Percentiles rank a stretch among this genome's conserved stretches.
phyloP scores from a whole-genome alignment of 2,888 invertebrate genomes.

The Cryptocephalus primarius region DNA sequence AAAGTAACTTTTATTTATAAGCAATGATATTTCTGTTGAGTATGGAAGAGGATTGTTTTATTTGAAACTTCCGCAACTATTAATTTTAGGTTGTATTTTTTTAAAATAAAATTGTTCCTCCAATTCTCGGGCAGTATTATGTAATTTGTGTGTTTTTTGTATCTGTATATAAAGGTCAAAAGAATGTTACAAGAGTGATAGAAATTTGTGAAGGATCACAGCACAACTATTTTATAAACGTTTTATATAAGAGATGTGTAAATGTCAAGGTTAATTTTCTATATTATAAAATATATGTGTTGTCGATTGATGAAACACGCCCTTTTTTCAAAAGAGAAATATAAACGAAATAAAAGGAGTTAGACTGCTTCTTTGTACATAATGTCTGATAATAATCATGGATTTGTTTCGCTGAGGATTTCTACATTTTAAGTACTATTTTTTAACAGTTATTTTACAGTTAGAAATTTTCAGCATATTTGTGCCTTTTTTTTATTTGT shows the following conservation, averaged over 20 bases:
- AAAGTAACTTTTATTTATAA: too few relatives aligned
- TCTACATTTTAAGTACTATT: slow-evolving; percentile 10
- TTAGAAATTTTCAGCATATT: slow-evolving; percentile 22
- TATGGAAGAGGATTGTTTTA: too few relatives aligned
- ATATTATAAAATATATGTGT: slow-evolving; percentile 2
- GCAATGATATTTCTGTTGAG: too few relatives aligned
- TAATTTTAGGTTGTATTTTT: too few relatives aligned
- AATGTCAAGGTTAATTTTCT: not conserved
- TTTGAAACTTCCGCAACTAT: too few relatives aligned
- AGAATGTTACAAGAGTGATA: not conserved
- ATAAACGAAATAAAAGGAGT: slow-evolving; percentile 17
- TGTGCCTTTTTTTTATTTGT: slow-evolving; percentile 23
- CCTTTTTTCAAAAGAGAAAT: not conserved
- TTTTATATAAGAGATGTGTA: not conserved
- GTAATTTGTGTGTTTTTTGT: too few relatives aligned
- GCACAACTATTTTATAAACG: slow-evolving; percentile 1
- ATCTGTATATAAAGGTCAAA: too few relatives aligned
- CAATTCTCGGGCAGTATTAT: too few relatives aligned
- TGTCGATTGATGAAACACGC: not conserved
- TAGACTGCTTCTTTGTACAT: slow-evolving; percentile 21
- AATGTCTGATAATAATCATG: slow-evolving; percentile 4
- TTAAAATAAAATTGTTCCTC: too few relatives aligned
- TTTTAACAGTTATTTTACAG: slow-evolving; percentile 4
- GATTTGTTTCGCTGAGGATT: slow-evolving; percentile 20
- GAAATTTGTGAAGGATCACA: not conserved